A percentile compares a stretch with the other conserved stretches of the same genome.
phyloP scores from a whole-genome alignment of 2,797 vertebrate species.

The Pelobates cultripes region DNA sequence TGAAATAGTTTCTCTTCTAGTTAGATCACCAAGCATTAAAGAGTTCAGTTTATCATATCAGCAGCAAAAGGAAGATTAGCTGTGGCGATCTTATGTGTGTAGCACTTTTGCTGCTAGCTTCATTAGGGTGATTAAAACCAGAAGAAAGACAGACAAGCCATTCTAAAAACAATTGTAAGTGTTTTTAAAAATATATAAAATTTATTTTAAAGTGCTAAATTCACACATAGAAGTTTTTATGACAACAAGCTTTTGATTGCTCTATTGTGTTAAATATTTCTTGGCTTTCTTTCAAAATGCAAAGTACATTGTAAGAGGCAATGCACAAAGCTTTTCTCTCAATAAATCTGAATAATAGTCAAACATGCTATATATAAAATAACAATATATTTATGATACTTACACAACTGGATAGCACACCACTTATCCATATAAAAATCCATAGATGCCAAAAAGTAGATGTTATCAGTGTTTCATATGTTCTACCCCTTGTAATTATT shows the following conservation, averaged over 20 bases:
- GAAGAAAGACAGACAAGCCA: not conserved
- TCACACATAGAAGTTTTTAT: too few species aligned
- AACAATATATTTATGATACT: not conserved
- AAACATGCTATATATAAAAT: not conserved
- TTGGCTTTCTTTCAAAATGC: not conserved
- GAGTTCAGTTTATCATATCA: conserved; percentile 8
- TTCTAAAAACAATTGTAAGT: not conserved
- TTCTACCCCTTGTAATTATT: not conserved
- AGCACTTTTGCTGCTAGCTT: not conserved
- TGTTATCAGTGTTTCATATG: not conserved
- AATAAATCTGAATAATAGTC: not conserved
- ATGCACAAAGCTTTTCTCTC: not conserved
- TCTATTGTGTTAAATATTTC: conserved; percentile 9
- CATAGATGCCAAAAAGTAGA: not conserved
- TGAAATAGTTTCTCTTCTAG: not conserved
- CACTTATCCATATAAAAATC: not conserved
- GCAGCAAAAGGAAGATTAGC: not conserved
- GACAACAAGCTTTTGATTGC: not conserved
- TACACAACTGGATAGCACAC: not conserved
- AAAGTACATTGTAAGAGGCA: not conserved
- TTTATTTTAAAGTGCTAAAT: not conserved
- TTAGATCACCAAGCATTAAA: conserved; percentile 3
- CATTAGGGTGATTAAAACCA: not conserved
- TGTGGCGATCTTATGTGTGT: not conserved
- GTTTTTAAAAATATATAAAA: not conserved